Evolutionary conservation across 1,140 invertebrate species (phyloP), one percentile per base, ranked within the genome.

Genomic region (Scaptomyza montana): DNA sequence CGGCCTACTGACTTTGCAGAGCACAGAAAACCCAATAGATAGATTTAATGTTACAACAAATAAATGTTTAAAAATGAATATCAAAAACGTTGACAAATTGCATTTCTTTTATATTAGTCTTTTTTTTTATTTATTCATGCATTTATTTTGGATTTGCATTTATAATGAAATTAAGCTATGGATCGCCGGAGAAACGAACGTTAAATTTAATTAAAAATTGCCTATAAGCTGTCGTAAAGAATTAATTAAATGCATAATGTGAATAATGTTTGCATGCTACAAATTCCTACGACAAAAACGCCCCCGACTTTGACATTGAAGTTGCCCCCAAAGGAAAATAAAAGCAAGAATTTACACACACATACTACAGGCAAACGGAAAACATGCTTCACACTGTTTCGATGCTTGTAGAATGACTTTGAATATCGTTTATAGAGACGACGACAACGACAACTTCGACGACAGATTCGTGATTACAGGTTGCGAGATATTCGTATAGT

Each of bases 301-400:
- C 78, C 78, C 74, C 73, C 78, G 78, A 77, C 78, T 76, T 77
- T 80, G 78, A 80, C 78, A 80, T 81, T 80, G 78, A 61, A 72
- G 65, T 61, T 43, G 46, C 46, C 56, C 65, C 59, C 21, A 19
- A 66, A 66, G 8, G 33, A 41, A 46, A 67, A 47, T 30, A 13
- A 50, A 10, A 41, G 41, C 55, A 57, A 57, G n/a, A 57, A 21
- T 30, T 6, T 33, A 30, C 41, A 46, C 43, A 33, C 28, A 33
- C 39, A 50, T 16, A 59, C 30, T 55, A 46, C 28, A 51, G 51
- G 47, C 53, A 36, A 50, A 53, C 46, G 43, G 28, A 28, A 72
- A 66, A 66, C 21, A 49, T 65, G 56, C 61, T 74, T 19, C 60
- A 73, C 60, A 55, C 43, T 54, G 53, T 12, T 43, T n/a, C 12